Evolutionary conservation across 2,888 invertebrate genomes (phyloP).

Genomic region (Drosophila anomelani): DNA sequence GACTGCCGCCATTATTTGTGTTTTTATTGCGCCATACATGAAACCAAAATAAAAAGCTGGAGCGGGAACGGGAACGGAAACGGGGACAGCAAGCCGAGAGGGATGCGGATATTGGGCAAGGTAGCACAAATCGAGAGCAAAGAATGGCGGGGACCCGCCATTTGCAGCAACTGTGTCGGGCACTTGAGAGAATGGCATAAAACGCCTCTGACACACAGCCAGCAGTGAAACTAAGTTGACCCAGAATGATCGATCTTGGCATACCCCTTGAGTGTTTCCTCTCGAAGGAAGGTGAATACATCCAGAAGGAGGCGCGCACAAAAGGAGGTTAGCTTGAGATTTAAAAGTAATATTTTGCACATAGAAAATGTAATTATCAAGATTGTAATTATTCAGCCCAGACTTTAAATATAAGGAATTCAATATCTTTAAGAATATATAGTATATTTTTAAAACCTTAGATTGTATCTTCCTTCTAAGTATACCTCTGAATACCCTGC

Average conservation of each 20-base stretch:
- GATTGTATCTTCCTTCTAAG: neutral
- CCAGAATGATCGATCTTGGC: constrained; percentile 14
- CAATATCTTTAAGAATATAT: too few species aligned
- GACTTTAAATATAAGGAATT: neutral
- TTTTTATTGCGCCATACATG: constrained; percentile 73
- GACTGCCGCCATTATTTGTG: constrained; percentile 73
- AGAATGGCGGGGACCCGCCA: constrained; percentile 50
- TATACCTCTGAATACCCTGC: constrained; percentile 24
- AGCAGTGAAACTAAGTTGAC: constrained; percentile 18
- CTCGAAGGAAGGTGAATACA: too few species aligned
- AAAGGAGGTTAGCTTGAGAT: too few species aligned
- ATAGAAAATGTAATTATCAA: neutral
- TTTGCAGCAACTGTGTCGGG: constrained; percentile 74
- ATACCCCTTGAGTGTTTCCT: constrained; percentile 13
- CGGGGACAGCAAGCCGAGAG: neutral
- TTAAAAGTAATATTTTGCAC: neutral
- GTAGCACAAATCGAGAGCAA: constrained; percentile 45
- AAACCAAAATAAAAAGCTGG: constrained; percentile 66
- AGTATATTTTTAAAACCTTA: neutral
- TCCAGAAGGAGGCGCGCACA: too few species aligned
- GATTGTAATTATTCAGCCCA: neutral
- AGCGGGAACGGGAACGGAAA: neutral
- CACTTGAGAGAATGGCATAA: constrained; percentile 67
- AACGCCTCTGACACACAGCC: constrained; percentile 32
- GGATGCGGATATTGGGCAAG: constrained; percentile 23